Base-by-base conservation (phyloP, 2,888 invertebrate genomes). In the Drosophila algonquin region DNA sequence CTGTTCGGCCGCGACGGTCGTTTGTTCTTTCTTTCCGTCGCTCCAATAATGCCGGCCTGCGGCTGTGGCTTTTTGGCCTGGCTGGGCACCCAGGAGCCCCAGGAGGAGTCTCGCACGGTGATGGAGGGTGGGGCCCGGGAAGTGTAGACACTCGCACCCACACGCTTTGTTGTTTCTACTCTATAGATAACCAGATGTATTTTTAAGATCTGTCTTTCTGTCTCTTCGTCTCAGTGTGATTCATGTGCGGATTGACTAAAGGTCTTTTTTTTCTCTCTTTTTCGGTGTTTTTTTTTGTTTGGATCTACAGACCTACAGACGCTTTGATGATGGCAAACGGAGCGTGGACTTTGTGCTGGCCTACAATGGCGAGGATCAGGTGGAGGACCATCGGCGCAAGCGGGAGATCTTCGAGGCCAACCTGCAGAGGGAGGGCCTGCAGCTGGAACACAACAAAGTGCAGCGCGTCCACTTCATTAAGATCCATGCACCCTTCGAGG, bases 401-500 rank as follows among this genome's bases (percentile, higher is more conserved):
- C 91, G 94, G 24, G 91, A 93, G 84, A 91, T 92, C 35, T 96
- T 95, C 86, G 95, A 95, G 90, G 89, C 91, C 30, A 95, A 94
- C 91, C 92, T 96, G 65, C 92, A 92, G 78, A 93, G 93, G 10
- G 95, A 94, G 79, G 95, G 95, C 24, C 88, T 95, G 1, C 91
- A 93, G 60, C 86, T 95, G 79, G 95, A 95, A 88, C 92, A 93
- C 73, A 95, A 95, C 81, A 93, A 94, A 75, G 94, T 94, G 57
- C 94, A 95, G 77, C 93, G 94, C 51, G 93, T 95, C 75, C 93
- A 94, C 88, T 96, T 95, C 90, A 93, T 95, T 9, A 96, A 96
- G 93, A 93, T 97, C 35, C 95, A 96, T 90, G 96, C 95, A 0
- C 95, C 96, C 0, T 92, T 93, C 87, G 95, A 95, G 80, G 95